phyloP scores from a whole-genome alignment of 1,140 invertebrate genomes.

The Holotrichia oblita region DNA sequence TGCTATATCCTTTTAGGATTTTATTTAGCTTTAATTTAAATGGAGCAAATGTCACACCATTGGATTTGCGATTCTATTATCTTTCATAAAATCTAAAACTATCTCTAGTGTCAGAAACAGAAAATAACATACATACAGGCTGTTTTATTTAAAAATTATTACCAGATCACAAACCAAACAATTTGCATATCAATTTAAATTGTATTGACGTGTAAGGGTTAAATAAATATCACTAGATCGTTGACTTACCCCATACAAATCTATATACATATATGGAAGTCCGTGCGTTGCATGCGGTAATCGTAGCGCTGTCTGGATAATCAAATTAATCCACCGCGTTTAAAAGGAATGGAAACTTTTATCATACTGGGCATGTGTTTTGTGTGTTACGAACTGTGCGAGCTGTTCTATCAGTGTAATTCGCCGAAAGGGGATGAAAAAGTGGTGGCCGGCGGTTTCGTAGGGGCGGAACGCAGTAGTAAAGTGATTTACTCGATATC shows the following conservation, averaged over 20 bases:
- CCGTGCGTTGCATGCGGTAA: no score
- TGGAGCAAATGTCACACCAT: no score
- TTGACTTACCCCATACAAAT: background rate
- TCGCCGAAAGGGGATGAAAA: slow-evolving; percentile 45
- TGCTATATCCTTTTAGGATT: no score
- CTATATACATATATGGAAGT: no score
- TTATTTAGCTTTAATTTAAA: no score
- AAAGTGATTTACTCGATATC: slow-evolving; percentile 52
- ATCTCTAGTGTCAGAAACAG: no score
- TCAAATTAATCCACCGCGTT: background rate
- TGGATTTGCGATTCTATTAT: no score
- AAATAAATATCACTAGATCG: background rate
- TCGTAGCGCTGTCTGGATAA: background rate
- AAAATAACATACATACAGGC: no score
- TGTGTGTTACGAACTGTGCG: slow-evolving; percentile 67
- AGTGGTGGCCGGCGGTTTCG: slow-evolving; percentile 10
- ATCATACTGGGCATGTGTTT: slow-evolving; percentile 66
- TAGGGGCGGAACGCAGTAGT: slow-evolving; percentile 46
- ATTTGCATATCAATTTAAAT: no score
- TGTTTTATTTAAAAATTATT: no score
- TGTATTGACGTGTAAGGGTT: slow-evolving; percentile 19
- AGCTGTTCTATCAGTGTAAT: slow-evolving; percentile 59
- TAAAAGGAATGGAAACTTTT: slow-evolving; percentile 65
- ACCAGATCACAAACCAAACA: no score
- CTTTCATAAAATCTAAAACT: no score